These are phyloP conservation scores for Automeris io DNA, from an alignment of 2,888 invertebrate species.

Conservation along the genomic window DNA sequence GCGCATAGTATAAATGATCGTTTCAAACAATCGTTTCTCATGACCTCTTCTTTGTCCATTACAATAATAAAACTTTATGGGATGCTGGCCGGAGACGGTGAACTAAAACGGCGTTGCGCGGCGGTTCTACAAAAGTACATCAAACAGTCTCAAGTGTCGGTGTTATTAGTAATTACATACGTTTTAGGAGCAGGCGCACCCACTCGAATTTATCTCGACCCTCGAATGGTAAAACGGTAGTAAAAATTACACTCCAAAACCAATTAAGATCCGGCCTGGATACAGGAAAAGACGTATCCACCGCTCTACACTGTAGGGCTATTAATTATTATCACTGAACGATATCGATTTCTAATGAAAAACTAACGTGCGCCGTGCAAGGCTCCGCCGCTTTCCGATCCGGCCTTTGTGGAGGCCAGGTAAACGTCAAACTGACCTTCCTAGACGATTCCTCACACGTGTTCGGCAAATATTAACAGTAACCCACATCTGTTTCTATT, in stretches of 20 bases:
- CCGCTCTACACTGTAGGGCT: slow-evolving; percentile 33
- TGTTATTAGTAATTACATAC: slow-evolving; percentile 38
- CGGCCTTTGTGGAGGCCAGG: slow-evolving; percentile 38
- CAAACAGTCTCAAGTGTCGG: slow-evolving; percentile 57
- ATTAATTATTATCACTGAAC: slow-evolving; percentile 66
- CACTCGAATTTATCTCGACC: slow-evolving; percentile 63
- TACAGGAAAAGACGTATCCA: slow-evolving; percentile 36
- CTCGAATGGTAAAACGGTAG: slow-evolving; percentile 68
- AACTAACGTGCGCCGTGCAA: slow-evolving; percentile 48
- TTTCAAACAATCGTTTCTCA: slow-evolving; percentile 48
- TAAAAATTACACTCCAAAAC: slow-evolving; percentile 68
- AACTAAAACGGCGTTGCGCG: slow-evolving; percentile 28
- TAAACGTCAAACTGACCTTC: slow-evolving; percentile 41
- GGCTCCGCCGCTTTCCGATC: slow-evolving; percentile 26
- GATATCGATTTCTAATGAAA: slow-evolving; percentile 64
- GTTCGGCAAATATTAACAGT: slow-evolving; percentile 45
- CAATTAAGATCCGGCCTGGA: slow-evolving; percentile 51
- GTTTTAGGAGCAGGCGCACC: slow-evolving; percentile 40
- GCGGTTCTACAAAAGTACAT: slow-evolving; percentile 42
- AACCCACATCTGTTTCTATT: slow-evolving; percentile 52
- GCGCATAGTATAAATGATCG: slow-evolving; percentile 42
- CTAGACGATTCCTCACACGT: slow-evolving; percentile 40
- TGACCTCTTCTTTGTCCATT: slow-evolving; percentile 40
- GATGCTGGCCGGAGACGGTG: slow-evolving; percentile 31
- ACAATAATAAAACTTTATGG: slow-evolving; percentile 48